A percentile compares a stretch with the other conserved stretches of the same genome.
Conservation (phyloP, 2,113 vertebrate genomes). For the Heliornis fulica region DNA sequence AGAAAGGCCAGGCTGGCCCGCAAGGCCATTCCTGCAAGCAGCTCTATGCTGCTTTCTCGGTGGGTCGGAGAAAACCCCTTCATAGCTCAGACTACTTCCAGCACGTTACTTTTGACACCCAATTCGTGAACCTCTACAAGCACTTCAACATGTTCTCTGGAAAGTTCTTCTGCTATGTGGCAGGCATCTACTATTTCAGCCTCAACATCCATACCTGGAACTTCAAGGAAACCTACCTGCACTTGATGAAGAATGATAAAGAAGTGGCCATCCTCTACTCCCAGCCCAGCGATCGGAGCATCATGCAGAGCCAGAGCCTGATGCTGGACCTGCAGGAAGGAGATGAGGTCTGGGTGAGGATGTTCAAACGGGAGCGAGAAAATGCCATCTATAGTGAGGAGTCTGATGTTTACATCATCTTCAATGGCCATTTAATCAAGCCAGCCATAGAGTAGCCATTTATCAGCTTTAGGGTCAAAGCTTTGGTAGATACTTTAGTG, state of each 20-base stretch:
- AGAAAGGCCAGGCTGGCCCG: constrained; percentile 78
- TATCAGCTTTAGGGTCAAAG: not conserved
- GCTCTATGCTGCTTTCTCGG: constrained; percentile 80
- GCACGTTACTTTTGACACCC: constrained; percentile 80
- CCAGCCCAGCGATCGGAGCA: constrained; percentile 85
- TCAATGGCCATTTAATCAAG: constrained; percentile 84
- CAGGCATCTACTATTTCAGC: constrained; percentile 86
- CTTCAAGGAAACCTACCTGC: constrained; percentile 88
- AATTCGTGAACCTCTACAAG: constrained; percentile 82
- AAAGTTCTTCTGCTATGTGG: constrained; percentile 82
- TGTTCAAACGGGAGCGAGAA: constrained; percentile 83
- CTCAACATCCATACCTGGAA: constrained; percentile 89
- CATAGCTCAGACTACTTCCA: constrained; percentile 83
- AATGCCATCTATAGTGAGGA: constrained; percentile 85
- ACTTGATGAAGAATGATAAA: constrained; percentile 81
- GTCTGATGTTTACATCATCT: constrained; percentile 82
- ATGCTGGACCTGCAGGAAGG: constrained; percentile 78
- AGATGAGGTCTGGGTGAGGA: constrained; percentile 84
- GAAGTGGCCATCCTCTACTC: constrained; percentile 81
- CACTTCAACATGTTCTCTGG: constrained; percentile 89
- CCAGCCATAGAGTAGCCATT: constrained; percentile 63
- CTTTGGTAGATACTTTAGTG: not conserved
- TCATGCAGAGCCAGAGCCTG: constrained; percentile 90
- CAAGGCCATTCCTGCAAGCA: constrained; percentile 82
- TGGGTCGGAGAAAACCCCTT: constrained; percentile 80